Base-by-base conservation (phyloP, 2,888 invertebrate species). In the Dromius quadrimaculatus region DNA sequence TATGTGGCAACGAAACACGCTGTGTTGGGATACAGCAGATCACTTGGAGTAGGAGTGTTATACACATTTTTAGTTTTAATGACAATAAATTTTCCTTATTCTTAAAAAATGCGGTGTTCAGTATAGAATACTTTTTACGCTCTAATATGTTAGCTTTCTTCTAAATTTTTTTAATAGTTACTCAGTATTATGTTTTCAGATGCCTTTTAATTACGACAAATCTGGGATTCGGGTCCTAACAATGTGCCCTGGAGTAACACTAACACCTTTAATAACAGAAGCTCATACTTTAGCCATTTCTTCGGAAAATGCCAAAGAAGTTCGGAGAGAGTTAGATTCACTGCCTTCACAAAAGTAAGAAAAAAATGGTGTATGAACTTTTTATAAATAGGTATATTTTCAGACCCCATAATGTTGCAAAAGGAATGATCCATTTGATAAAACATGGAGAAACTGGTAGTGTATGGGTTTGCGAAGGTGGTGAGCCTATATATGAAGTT, bases 1-100 rank as follows among this genome's bases (percentile, higher is more conserved):
- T 89, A 89, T 76, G 83, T 84, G 36, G 85, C 86, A 0, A 86
- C 88, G 0, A 88, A 88, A 77, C 84, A 82, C 65, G 86, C 85
- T 2, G 83, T 85, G 2, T 76, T 83, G 20, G 84, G 84, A 1
- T 84, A 86, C 72, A 84, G 83, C 1, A 83, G 81, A 68, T 84
- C 84, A 4, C 84, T 75, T 81, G 86, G 43, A 78, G 84, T 75
- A 73, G 74, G 63, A 76, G 2, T 77, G 75, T 62, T 74, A 74
- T 61, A 73, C 76, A 4, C 47, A 72, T 22, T 75, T 76, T 3
- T 75, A 41, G 11, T 41, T 41, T 41, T n/a, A n/a, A n/a, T n/a
- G n/a, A n/a, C n/a, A n/a, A n/a, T n/a, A n/a, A n/a, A n/a, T n/a
- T n/a, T n/a, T n/a, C n/a, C n/a, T n/a, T n/a, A n/a, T n/a, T n/a